Evolutionary conservation across 2,888 invertebrate species (phyloP).

Genomic region (Scrobipalpa costella): DNA sequence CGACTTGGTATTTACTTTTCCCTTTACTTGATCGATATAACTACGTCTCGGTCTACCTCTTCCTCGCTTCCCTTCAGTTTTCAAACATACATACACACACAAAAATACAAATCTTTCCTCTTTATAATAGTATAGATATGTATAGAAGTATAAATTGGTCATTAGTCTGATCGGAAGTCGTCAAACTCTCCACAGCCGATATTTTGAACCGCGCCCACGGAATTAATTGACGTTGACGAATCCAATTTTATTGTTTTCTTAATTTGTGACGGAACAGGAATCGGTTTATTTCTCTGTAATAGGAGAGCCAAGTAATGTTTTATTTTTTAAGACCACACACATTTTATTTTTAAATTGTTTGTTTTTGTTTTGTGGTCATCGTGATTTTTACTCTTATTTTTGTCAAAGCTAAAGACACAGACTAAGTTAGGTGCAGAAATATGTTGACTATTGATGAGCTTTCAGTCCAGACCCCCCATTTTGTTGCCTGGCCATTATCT

Average conservation of each 20-base stretch:
- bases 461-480: not conserved
- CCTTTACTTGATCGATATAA: too few species aligned
- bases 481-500: slow-evolving; percentile 7
- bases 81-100: too few species aligned
- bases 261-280: slow-evolving; percentile 12
- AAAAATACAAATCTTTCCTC: too few species aligned
- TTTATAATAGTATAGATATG: too few species aligned
- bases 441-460: not conserved
- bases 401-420: not conserved
- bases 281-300: not conserved
- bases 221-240: slow-evolving; percentile 41
- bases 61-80: too few species aligned
- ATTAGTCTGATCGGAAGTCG: slow-evolving; percentile 41
- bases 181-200: slow-evolving; percentile 41
- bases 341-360: not conserved
- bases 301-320: not conserved
- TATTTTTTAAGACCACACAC: not conserved
- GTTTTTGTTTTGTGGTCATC: not conserved
- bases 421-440: not conserved
- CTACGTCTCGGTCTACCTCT: too few species aligned
- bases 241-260: slow-evolving; percentile 35
- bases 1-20: too few species aligned
- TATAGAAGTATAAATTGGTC: too few species aligned
- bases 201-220: slow-evolving; percentile 35
- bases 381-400: not conserved